Conservation (phyloP, 2,888 invertebrate genomes). For the Drosophila macrothrix region DNA sequence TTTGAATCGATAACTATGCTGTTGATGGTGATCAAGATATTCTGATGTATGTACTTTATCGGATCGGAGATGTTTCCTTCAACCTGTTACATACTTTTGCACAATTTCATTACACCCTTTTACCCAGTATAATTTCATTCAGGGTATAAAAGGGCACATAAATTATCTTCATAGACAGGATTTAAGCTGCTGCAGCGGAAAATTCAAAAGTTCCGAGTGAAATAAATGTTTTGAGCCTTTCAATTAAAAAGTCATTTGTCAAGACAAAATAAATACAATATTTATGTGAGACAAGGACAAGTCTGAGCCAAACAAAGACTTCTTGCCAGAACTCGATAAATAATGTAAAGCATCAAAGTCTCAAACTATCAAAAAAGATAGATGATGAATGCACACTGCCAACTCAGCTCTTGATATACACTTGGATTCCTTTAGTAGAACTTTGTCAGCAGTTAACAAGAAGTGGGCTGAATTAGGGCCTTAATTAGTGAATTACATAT, state of each 20-base stretch:
- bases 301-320: not conserved
- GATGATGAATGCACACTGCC: not conserved
- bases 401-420: not conserved
- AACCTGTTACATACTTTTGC: not conserved
- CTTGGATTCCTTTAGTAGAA: not conserved
- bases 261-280: not conserved
- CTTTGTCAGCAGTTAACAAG: not conserved
- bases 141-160: not conserved
- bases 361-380: not conserved
- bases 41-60: not conserved
- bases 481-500: slow-evolving; percentile 8
- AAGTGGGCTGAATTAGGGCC: slow-evolving; percentile 1
- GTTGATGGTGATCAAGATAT: not conserved
- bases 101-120: not conserved
- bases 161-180: not conserved
- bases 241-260: not conserved
- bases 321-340: not conserved
- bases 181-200: not conserved
- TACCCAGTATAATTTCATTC: not conserved
- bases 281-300: not conserved
- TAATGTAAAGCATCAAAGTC: slow-evolving; percentile 1
- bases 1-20: not conserved
- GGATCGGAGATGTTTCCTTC: not conserved
- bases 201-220: not conserved
- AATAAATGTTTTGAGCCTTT: not conserved